Percentiles rank a stretch among this genome's conserved stretches.
Evolutionary conservation across 2,797 vertebrate species (phyloP).

Genomic region (Aratinga solstitialis): DNA sequence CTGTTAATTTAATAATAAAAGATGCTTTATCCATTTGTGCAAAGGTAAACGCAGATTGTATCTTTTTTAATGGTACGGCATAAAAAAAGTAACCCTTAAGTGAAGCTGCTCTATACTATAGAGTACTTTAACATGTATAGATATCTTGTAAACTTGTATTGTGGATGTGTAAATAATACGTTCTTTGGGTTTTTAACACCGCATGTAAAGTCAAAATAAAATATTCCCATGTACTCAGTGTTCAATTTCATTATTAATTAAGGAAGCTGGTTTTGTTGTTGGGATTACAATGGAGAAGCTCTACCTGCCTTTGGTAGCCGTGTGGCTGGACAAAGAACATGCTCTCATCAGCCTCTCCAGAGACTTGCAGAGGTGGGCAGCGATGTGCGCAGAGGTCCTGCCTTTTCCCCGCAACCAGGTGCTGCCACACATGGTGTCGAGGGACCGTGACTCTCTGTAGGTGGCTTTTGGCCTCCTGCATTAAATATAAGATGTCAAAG

Average conservation of each 20-base stretch:
- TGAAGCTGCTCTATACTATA: constrained; percentile 91
- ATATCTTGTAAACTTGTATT: constrained; percentile 99
- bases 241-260: background rate
- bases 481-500: background rate
- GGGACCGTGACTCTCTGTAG: background rate
- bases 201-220: constrained; percentile 99
- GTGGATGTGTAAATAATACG: constrained; percentile 99
- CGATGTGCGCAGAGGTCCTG: background rate
- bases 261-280: no score
- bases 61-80: constrained; percentile 93
- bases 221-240: constrained; percentile 79
- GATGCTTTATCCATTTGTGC: constrained; percentile 89
- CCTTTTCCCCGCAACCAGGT: background rate
- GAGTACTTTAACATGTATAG: constrained; percentile 97
- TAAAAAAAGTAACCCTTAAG: constrained; percentile 86
- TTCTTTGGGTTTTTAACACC: constrained; percentile 97
- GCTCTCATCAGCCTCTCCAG: rapidly evolving
- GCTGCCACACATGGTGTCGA: rapidly evolving
- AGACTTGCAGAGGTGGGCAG: background rate
- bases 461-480: background rate
- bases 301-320: background rate
- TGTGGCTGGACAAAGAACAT: rapidly evolving
- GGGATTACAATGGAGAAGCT: rapidly evolving
- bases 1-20: constrained; percentile 87
- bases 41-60: constrained; percentile 90